These are phyloP conservation scores for Gryllus bimaculatus DNA, from an alignment of 1,140 invertebrate species.

Conservation along the genomic window DNA sequence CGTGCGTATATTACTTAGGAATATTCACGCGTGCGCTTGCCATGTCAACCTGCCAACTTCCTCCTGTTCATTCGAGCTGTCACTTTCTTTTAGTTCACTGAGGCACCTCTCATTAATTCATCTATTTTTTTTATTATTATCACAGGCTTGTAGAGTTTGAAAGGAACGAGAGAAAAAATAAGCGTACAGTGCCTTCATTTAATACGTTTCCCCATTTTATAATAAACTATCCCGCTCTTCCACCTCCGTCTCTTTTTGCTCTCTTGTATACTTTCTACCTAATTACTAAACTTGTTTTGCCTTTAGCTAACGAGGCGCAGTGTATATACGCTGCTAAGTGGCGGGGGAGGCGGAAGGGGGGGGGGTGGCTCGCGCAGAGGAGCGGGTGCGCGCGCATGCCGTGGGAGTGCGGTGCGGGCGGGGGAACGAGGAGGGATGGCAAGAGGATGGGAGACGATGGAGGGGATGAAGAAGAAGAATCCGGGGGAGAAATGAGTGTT, in stretches of 20 bases:
- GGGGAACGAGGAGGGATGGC: not conserved
- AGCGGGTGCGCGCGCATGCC: too few relatives aligned
- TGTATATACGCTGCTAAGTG: not conserved
- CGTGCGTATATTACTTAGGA: too few relatives aligned
- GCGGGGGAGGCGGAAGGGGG: not conserved
- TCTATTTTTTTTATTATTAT: constrained; percentile 3
- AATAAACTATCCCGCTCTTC: constrained; percentile 8
- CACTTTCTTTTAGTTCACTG: not conserved
- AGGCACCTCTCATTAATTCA: not conserved
- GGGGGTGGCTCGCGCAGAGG: too few relatives aligned
- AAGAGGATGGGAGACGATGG: too few relatives aligned
- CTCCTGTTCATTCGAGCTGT: too few relatives aligned
- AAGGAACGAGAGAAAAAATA: not conserved
- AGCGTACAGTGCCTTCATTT: constrained; percentile 11
- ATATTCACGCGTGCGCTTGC: not conserved
- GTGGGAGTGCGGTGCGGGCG: not conserved
- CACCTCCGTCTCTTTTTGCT: not conserved
- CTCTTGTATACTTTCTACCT: constrained; percentile 11
- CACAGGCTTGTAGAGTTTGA: not conserved
- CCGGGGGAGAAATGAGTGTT: not conserved
- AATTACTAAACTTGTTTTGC: constrained; percentile 16
- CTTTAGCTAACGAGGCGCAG: not conserved
- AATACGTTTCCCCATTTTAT: constrained; percentile 14
- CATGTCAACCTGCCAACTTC: too few relatives aligned
- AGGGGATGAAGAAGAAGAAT: not conserved